Base-by-base conservation (phyloP, 2,113 vertebrate species). In the Ovis aries region DNA sequence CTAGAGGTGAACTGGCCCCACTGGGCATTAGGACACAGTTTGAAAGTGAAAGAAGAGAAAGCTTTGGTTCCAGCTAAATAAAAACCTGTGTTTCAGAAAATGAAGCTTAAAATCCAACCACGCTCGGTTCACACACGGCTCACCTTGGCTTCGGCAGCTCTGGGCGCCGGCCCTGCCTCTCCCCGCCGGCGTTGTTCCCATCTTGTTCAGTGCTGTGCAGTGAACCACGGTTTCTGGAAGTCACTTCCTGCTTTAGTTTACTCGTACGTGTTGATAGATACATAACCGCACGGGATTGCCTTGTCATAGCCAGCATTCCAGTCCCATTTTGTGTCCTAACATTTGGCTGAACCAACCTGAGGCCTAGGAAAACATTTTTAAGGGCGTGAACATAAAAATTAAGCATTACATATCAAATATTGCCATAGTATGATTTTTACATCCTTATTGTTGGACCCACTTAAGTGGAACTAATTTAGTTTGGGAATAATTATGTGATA, bases 61-160 rank as follows among this genome's bases (percentile, higher is more conserved):
- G 12, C 10, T n/a, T 48, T 16, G 45, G 14, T 12, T 15, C 53
- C 93, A 29, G 36, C 57, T 12, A 3, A 43, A 40, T 12, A 8
- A 21, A 57, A 96, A 12, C 48, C 52, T 12, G 21, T 7, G 4
- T 74, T 59, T 48, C 83, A 21, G 53, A 33, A 36, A 62, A 23
- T 13, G 6, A 9, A 88, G 45, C 45, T 45, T 48, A 19, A 55
- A 31, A 21, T 36, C 45, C 25, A 55, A 48, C 29, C 25, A 7
- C 5, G 3, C 19, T 12, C 1, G 2, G 17, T 27, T 43, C n/a
- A 1, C 29, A 1, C 0, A 6, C 2, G 0, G 33, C 29, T 6
- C 29, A 1, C 23, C 12, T 0, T 1, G 19, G 50, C 33, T 7
- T 7, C 3, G 2, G 36, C 80, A 7, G 19, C 31, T 23, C 19